Conservation (phyloP, 2,888 invertebrate genomes). For the Tenodera sinensis region DNA sequence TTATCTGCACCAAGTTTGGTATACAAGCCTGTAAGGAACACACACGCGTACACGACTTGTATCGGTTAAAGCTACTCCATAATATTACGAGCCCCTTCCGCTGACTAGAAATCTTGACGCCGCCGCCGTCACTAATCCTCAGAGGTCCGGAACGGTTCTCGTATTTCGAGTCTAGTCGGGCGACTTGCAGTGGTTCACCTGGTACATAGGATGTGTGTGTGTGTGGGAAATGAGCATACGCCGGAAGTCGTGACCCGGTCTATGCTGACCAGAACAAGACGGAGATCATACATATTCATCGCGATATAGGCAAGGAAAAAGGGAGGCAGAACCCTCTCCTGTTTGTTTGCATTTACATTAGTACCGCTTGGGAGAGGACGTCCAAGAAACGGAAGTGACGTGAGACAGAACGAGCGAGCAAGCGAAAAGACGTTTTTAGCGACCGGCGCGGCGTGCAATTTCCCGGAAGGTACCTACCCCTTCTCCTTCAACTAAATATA, state of each 20-base stretch:
- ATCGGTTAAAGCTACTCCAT: no score
- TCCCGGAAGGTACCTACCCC: background rate
- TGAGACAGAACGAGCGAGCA: background rate
- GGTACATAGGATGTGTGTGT: background rate
- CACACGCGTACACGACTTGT: no score
- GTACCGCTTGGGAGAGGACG: background rate
- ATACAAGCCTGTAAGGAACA: no score
- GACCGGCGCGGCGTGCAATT: background rate
- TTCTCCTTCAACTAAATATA: background rate
- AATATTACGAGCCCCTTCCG: no score
- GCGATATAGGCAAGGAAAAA: background rate
- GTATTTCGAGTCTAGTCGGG: background rate
- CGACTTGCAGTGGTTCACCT: background rate
- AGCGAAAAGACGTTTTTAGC: background rate
- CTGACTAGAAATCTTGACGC: no score
- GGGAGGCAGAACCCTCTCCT: background rate
- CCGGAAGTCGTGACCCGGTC: background rate
- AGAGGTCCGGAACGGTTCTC: background rate
- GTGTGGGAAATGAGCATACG: background rate
- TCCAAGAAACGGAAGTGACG: conserved; percentile 1
- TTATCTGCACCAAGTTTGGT: no score
- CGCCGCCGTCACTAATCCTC: no score
- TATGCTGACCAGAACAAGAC: background rate
- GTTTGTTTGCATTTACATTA: conserved; percentile 3
- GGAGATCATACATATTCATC: background rate